These are phyloP conservation scores for Lasioglossum calceatum DNA, from an alignment of 2,888 invertebrate genomes.

Conservation along the genomic window DNA sequence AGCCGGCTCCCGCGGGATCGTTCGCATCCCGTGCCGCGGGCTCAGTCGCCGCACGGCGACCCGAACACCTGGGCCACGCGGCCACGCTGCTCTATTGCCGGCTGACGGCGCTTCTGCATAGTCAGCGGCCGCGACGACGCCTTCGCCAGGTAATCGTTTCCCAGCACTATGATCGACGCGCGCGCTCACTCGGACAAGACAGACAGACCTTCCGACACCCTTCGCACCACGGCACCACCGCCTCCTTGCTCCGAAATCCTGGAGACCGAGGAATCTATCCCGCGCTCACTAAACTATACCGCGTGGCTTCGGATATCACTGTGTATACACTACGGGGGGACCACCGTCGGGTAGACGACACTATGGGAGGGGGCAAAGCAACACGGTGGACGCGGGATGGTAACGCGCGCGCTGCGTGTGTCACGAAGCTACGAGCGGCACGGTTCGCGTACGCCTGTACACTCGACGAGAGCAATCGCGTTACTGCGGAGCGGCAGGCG, in stretches of 20 bases:
- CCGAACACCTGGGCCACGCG: slow-evolving; percentile 67
- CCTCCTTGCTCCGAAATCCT: not conserved
- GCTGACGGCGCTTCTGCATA: slow-evolving; percentile 58
- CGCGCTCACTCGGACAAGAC: not conserved
- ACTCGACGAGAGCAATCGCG: slow-evolving; percentile 81
- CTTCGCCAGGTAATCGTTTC: not conserved
- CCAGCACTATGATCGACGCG: not conserved
- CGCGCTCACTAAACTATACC: not conserved
- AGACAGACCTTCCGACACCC: not conserved
- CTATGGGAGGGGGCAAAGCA: not conserved
- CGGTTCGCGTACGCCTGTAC: slow-evolving; percentile 50
- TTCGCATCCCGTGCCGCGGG: slow-evolving; percentile 59
- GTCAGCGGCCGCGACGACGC: slow-evolving; percentile 33
- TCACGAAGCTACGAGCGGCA: slow-evolving; percentile 53
- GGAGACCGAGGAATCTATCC: not conserved
- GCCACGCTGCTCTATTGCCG: slow-evolving; percentile 52
- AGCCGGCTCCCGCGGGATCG: slow-evolving; percentile 60
- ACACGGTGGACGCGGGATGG: slow-evolving; percentile 27
- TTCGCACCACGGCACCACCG: not conserved
- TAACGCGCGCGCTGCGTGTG: slow-evolving; percentile 61
- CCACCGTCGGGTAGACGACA: not conserved
- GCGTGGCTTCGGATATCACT: not conserved
- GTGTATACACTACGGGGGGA: not conserved
- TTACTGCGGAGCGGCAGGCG: slow-evolving; percentile 80
- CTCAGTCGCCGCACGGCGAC: slow-evolving; percentile 78